Base-by-base conservation (phyloP, 2,888 invertebrate genomes). In the Drosophila mettleri region DNA sequence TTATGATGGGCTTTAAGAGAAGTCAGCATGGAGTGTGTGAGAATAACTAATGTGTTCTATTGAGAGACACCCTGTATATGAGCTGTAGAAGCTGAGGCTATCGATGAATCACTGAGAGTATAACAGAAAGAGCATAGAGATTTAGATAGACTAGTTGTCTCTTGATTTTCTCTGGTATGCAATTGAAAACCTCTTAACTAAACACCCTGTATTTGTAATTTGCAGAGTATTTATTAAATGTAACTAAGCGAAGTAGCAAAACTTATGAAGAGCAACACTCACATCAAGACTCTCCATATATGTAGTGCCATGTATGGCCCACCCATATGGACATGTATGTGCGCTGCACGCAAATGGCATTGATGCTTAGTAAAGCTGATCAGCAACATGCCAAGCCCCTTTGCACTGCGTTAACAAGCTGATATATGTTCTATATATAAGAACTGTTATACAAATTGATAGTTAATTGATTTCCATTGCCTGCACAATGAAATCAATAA, bases 391-490 rank as follows among this genome's bases (percentile, higher is more conserved):
- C 3, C 2, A 29, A 24, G 48, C 16, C 34, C 43, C 22, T 22
- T 18, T 20, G 20, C 9, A 43, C 22, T 36, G 29, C n/a, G 16
- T 22, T 24, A 48, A 34, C 16, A 51, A 60, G 34, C 22, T 34
- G 18, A 43, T 57, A 29, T 3, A 34, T 16, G 2, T 27, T 12
- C 16, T 27, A 24, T 16, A 22, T 22, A 24, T 34, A 22, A 20
- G 1, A 18, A 14, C 20, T 2, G n/a, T 6, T 16, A 22, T 24
- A 14, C 41, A 31, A 65, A 63, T 48, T 53, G 48, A 55, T 54
- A 29, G 31, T 29, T 18, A 72, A 72, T 73, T 62, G 43, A 9
- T 29, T 33, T 68, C 20, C 36, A 27, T 33, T 29, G 27, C 20
- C n/a, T n/a, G 36, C n/a, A 22, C 27, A 54, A 16, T 20, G 14